Conservation (phyloP, 1,140 invertebrate genomes). For the Drosophila murphyi region DNA sequence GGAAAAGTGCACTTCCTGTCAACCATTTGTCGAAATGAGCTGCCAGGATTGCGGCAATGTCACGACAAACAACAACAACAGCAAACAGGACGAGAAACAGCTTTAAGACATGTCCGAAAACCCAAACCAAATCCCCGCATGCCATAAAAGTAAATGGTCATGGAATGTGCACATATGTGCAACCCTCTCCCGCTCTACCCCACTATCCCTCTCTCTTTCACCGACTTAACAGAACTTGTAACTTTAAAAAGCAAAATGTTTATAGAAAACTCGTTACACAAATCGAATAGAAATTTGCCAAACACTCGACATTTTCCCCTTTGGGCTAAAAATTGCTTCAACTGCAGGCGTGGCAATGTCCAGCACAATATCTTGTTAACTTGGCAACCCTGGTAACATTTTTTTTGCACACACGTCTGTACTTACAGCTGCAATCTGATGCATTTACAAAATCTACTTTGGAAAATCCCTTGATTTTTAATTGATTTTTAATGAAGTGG, state of each 20-base stretch:
- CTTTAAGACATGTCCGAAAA: slow-evolving; percentile 71
- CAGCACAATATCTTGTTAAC: neutral
- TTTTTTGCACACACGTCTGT: slow-evolving; percentile 7
- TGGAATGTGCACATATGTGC: slow-evolving; percentile 45
- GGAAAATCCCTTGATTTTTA: neutral
- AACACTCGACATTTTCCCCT: slow-evolving; percentile 44
- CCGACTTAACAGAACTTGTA: slow-evolving; percentile 35
- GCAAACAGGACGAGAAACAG: slow-evolving; percentile 47
- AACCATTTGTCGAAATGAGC: slow-evolving; percentile 80
- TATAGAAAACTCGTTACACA: slow-evolving; percentile 82
- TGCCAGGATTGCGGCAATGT: slow-evolving; percentile 75
- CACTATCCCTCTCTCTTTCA: neutral
- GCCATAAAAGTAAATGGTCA: slow-evolving; percentile 81
- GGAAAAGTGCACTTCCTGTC: slow-evolving; percentile 64
- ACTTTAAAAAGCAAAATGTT: slow-evolving; percentile 82
- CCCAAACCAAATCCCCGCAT: slow-evolving; percentile 31
- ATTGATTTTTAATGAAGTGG: slow-evolving; percentile 1
- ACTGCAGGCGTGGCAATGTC: slow-evolving; percentile 17
- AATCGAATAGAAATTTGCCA: slow-evolving; percentile 77
- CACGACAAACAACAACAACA: slow-evolving; percentile 44
- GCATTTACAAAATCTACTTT: neutral
- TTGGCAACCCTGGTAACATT: slow-evolving; percentile 21
- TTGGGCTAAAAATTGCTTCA: slow-evolving; percentile 22
- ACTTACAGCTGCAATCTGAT: neutral
- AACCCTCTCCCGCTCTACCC: neutral